These are phyloP conservation scores for Pandion haliaetus DNA, from an alignment of 2,113 vertebrate species.

Conservation along the genomic window DNA sequence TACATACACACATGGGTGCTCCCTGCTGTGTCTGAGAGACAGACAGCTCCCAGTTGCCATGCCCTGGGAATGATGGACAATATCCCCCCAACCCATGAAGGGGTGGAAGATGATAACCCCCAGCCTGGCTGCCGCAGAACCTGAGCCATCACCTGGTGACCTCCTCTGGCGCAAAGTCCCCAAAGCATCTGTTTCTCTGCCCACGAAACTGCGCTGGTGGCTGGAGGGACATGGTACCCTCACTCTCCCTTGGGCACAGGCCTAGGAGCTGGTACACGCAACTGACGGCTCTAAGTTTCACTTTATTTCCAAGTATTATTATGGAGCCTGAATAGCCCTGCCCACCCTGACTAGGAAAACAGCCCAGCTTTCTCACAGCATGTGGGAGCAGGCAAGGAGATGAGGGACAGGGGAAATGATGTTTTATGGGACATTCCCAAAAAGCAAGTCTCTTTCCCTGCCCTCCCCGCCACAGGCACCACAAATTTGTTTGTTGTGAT, in stretches of 20 bases:
- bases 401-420: not conserved
- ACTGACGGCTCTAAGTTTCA: not conserved
- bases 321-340: not conserved
- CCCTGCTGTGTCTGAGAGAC: not conserved
- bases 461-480: not conserved
- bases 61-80: not conserved
- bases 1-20: rapidly evolving
- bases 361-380: not conserved
- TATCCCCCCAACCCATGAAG: not conserved
- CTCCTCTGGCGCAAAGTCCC: not conserved
- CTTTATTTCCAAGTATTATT: not conserved
- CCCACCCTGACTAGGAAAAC: not conserved
- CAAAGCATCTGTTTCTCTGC: not conserved
- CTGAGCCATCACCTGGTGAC: not conserved
- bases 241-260: not conserved
- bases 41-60: not conserved
- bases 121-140: not conserved
- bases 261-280: rapidly evolving
- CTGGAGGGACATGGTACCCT: not conserved
- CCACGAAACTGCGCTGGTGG: rapidly evolving
- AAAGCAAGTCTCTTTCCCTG: not conserved
- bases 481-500: not conserved
- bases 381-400: rapidly evolving
- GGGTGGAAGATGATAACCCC: not conserved
- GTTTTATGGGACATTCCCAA: not conserved